Base-by-base conservation (phyloP, 2,888 invertebrate species). In the Alviniconcha strummeri region DNA sequence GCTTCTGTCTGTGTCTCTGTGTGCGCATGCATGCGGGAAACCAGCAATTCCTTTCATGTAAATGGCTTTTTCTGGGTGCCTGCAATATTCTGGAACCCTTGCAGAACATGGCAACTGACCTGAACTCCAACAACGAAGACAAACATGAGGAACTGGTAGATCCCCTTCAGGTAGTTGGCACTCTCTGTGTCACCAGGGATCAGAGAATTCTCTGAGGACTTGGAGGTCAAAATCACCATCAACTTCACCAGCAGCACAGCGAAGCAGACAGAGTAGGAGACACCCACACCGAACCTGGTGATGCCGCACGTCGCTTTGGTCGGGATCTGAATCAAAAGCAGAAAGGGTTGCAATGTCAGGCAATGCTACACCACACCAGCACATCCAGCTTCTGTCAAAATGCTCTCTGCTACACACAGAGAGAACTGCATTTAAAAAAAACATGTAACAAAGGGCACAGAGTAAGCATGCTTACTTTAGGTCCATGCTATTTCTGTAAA, bases 201-300 rank as follows among this genome's bases (percentile, higher is more conserved):
- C 52, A 90, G 83, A 36, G 89, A 87, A 55, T 88, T 88, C 11
- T 89, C 88, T 0, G 88, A 97, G 82, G 97, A 96, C 94, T 98
- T 97, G 86, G 98, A 95, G 92, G 98, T 97, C 89, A 98, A 96
- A 85, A 98, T 95, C 93, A 98, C 98, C 89, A 98, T 97, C 94
- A 98, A 97, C 94, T 98, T 98, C 88, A 98, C 98, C 90, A 98
- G 95, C 80, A 98, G 95, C 0, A 98, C 97, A 72, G 97, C 97
- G 94, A 98, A 98, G 85, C 98, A 97, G 84, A 98, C 95, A 82
- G 97, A 96, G 88, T 95, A 95, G 89, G 94, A 92, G 54, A 94
- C 89, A 5, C 94, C 94, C 52, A 94, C 93, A 19, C 94, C 92
- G 88, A 94, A 93, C 67, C 94, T 89, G 8, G 94, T 92, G 72